Evolutionary conservation across 2,113 vertebrate species (phyloP), one percentile per base, ranked within the genome.

Genomic region (Sphaerodactylus townsendi): DNA sequence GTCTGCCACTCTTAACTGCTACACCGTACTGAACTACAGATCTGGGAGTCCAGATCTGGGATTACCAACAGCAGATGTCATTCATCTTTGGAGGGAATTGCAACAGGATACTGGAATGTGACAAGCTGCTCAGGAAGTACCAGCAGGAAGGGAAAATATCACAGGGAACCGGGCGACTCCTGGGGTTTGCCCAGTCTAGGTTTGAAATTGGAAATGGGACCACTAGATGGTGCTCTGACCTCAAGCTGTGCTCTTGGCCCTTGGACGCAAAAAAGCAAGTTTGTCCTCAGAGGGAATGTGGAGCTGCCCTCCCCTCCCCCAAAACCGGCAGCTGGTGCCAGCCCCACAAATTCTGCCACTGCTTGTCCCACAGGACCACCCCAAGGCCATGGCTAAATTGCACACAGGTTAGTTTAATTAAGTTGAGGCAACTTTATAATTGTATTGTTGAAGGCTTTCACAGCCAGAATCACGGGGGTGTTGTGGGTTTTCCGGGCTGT

Each of bases 181-280:
- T 39, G 56, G 28, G 7, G 56, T 23, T 44, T n/a, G 50, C 5
- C 59, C 35, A 39, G 11, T 64, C 37, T 64, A 39, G 56, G 56
- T 65, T 8, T 28, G 2, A 39, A n/a, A n/a, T 19, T 56, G 79
- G 48, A 50, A 33, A 17, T 6, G 17, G 44, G 59, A 14, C 80
- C 80, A 33, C 69, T 46, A 82, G 80, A 46, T 73, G 80, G 69
- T 30, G 30, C 10, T 82, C 53, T 72, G 28, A n/a, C n/a, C 80
- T 62, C 69, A 72, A 41, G 28, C 41, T 59, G 68, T 37, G 2
- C 25, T 28, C 46, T 56, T 39, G 21, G 33, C 33, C 46, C n/a
- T 2, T 10, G 3, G 59, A 9, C 8, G 59, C 2, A 23, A 4
- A 37, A 8, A 25, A 21, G 3, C 37, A 44, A 66, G 17, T 21